Base-by-base conservation (phyloP, 1,140 invertebrate species). In the Aphidius ervi region DNA sequence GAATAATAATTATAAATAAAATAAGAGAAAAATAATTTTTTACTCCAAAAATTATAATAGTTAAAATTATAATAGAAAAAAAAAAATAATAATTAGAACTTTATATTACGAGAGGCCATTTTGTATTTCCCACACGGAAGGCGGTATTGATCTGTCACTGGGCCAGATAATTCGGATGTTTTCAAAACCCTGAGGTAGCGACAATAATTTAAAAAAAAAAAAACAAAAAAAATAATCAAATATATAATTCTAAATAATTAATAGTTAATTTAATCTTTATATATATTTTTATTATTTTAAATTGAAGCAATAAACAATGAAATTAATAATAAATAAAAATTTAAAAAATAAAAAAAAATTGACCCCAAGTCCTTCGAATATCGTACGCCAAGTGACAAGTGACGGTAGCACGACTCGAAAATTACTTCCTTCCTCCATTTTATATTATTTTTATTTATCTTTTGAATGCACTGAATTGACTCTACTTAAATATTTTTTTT, bases 131-230 rank as follows among this genome's bases (percentile, higher is more conserved):
- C 67, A 70, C 68, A 73, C 68, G 72, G 69, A 71, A 71, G 70
- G 72, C 71, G 71, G 78, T 79, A 79, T 79, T 79, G 77, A 80
- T 77, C 71, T 76, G 72, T 77, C 70, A 74, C 65, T 68, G 65
- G 67, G 66, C 62, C 65, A 64, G 61, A 66, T 61, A 62, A 65
- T 56, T 64, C 56, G 46, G 41, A 59, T 61, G 50, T 52, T 58
- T 62, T 58, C 31, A 9, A 47, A 31, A n/a, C n/a, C 37, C 55
- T 49, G 50, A 39, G 23, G 2, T 31, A 31, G 23, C n/a, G 16
- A 20, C 41, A 43, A 8, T 16, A 42, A 50, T 49, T 50, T 59
- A 43, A 43, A 9, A 5, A 43, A 42, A 59, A 43, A 39, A n/a
- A 10, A 8, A 10, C 16, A n/a, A 1, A 54, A 10, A 6, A 54